Evolutionary conservation across 2,797 vertebrate species (phyloP), one percentile per base, ranked within the genome.

Genomic region (Philypnodon macrostomus): DNA sequence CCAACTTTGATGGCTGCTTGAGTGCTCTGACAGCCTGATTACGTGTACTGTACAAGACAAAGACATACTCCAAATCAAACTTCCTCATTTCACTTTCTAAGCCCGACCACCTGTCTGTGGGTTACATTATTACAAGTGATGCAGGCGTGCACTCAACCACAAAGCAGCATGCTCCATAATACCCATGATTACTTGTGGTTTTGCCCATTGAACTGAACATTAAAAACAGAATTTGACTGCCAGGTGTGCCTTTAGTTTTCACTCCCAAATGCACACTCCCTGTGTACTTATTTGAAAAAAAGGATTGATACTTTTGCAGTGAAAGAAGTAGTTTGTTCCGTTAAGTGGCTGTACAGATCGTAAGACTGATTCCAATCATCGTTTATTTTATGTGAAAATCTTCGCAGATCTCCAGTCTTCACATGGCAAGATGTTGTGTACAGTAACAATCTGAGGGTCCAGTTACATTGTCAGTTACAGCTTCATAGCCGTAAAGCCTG

Each of bases 101-200:
- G 71, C 74, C 80, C 17, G 78, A 85, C 82, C 87, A 89, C 85
- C 88, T 89, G 87, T 78, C 84, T 75, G 70, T 68, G 70, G 73
- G 62, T 79, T 69, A 58, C 23, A 69, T 71, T 58, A 49, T 53
- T 81, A 77, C 66, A 76, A 71, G 47, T 40, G 53, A 53, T 48
- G 65, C 57, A 59, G 67, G 72, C 55, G 46, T 68, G 40, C 61
- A 70, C 48, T 75, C 69, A 58, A 56, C 70, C 80, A 73, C 61
- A n/a, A 42, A 65, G 63, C 75, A 73, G 74, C 70, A 31, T 78
- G 68, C 64, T 70, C 26, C 73, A 80, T 78, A 81, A 85, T 86
- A 70, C 75, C 67, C 68, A 35, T 75, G 77, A 84, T 83, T 74
- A 75, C 79, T 73, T 85, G 85, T 75, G 85, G 83, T 81, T 87